These are phyloP conservation scores for Teleogryllus oceanicus DNA, from an alignment of 2,888 invertebrate species.

Conservation along the genomic window DNA sequence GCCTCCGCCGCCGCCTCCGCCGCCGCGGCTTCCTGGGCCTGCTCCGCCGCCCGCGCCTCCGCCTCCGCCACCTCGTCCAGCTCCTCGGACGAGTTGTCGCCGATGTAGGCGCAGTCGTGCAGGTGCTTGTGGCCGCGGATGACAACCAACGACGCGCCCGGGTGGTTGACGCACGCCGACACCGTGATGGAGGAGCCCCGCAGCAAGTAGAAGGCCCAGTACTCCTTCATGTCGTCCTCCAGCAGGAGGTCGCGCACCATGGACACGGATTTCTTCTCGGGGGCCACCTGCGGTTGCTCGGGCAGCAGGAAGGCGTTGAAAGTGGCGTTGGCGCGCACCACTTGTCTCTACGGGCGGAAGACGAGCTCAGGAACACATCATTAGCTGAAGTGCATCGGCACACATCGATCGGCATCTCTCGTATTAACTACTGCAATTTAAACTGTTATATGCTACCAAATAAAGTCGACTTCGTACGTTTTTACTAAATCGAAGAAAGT, in stretches of 20 bases:
- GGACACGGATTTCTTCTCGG: slow-evolving; percentile 58
- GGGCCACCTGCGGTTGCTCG: slow-evolving; percentile 57
- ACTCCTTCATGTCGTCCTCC: slow-evolving; percentile 78
- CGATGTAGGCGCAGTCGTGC: slow-evolving; percentile 76
- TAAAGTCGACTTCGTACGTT: no score
- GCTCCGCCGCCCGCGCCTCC: slow-evolving; percentile 30
- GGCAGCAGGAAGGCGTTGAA: slow-evolving; percentile 72
- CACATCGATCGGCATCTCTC: no score
- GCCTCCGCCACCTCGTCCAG: slow-evolving; percentile 61
- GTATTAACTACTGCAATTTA: no score
- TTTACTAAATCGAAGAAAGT: no score
- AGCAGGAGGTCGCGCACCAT: slow-evolving; percentile 67
- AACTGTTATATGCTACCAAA: no score
- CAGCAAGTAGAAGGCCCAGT: slow-evolving; percentile 77
- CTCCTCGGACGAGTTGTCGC: slow-evolving; percentile 75
- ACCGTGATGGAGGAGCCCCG: slow-evolving; percentile 71
- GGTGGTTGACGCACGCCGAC: slow-evolving; percentile 73
- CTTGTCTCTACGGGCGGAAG: slow-evolving; percentile 56
- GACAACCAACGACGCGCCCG: slow-evolving; percentile 72
- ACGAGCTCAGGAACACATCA: neutral
- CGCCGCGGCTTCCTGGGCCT: neutral
- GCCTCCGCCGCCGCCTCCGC: neutral
- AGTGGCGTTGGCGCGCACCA: slow-evolving; percentile 65
- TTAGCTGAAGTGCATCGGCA: no score
- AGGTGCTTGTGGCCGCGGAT: slow-evolving; percentile 73